Conservation (phyloP, 1,140 invertebrate genomes). For the Charaxes varanes region DNA sequence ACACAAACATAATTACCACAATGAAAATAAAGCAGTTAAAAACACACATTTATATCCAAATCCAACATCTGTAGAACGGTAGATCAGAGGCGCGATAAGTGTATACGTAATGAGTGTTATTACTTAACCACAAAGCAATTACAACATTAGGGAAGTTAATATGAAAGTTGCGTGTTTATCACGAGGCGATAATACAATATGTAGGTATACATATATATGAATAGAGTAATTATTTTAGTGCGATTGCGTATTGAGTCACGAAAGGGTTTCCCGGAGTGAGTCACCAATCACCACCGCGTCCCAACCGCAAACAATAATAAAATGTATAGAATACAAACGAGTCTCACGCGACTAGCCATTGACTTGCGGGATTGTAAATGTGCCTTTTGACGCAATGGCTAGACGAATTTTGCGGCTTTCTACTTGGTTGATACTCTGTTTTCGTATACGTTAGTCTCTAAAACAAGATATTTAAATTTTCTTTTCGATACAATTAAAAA, state of each 20-base stretch:
- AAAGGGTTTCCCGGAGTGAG: slow-evolving; percentile 53
- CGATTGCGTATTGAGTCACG: slow-evolving; percentile 52
- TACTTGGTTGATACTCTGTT: too few relatives aligned
- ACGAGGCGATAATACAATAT: slow-evolving; percentile 15
- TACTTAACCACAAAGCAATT: slow-evolving; percentile 1
- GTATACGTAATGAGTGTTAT: too few relatives aligned
- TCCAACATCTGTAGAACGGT: too few relatives aligned
- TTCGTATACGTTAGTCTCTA: too few relatives aligned
- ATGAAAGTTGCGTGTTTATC: slow-evolving; percentile 16
- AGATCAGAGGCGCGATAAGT: too few relatives aligned
- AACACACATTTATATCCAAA: too few relatives aligned
- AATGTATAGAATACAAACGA: slow-evolving; percentile 23
- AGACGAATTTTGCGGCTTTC: too few relatives aligned
- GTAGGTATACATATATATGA: slow-evolving; percentile 20
- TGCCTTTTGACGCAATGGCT: too few relatives aligned
- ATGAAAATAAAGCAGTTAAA: too few relatives aligned
- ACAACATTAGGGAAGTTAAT: slow-evolving; percentile 14
- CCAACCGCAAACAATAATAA: slow-evolving; percentile 22
- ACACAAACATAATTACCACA: too few relatives aligned
- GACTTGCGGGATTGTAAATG: slow-evolving; percentile 7
- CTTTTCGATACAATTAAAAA: too few relatives aligned
- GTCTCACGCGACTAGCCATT: slow-evolving; percentile 15
- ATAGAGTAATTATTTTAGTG: slow-evolving; percentile 32
- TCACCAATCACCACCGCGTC: slow-evolving; percentile 33
- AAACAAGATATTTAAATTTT: too few relatives aligned